Conservation (phyloP, 1,140 invertebrate genomes). For the Eupristina koningsbergeri region DNA sequence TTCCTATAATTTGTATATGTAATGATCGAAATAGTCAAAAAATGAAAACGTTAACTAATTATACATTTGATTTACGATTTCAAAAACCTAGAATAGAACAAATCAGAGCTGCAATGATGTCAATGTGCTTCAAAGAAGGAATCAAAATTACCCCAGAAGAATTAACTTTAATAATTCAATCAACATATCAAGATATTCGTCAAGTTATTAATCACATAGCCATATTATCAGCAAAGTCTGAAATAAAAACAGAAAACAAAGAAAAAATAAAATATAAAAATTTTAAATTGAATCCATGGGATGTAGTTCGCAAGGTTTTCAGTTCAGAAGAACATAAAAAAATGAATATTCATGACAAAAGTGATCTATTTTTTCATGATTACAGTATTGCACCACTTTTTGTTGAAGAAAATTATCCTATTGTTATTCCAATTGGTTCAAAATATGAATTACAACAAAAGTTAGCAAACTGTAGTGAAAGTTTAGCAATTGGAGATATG, state of each 20-base stretch:
- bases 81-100: conserved; percentile 88
- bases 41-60: conserved; percentile 93
- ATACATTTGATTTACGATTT: conserved; percentile 95
- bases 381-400: conserved; percentile 96
- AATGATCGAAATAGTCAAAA: conserved; percentile 96
- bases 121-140: conserved; percentile 93
- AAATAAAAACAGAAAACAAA: conserved; percentile 70
- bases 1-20: conserved; percentile 99
- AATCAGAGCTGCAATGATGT: conserved; percentile 92
- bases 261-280: conserved; percentile 83
- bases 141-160: conserved; percentile 85
- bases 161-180: conserved; percentile 87
- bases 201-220: conserved; percentile 93
- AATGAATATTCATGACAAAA: conserved; percentile 90
- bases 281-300: conserved; percentile 93
- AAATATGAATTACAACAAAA: conserved; percentile 78
- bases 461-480: conserved; percentile 86
- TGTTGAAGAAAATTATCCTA: conserved; percentile 97
- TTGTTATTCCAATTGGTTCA: conserved; percentile 79
- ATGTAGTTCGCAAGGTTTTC: conserved; percentile 93
- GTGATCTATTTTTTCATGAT: conserved; percentile 96
- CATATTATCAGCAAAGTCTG: conserved; percentile 79
- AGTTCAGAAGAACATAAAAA: conserved; percentile 84
- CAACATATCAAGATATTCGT: conserved; percentile 93
- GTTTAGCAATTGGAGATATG: conserved; percentile 89